Percentiles rank a stretch among this genome's conserved stretches.
Evolutionary conservation across 2,888 invertebrate genomes (phyloP).

Genomic region (Bhutanitis thaidina): DNA sequence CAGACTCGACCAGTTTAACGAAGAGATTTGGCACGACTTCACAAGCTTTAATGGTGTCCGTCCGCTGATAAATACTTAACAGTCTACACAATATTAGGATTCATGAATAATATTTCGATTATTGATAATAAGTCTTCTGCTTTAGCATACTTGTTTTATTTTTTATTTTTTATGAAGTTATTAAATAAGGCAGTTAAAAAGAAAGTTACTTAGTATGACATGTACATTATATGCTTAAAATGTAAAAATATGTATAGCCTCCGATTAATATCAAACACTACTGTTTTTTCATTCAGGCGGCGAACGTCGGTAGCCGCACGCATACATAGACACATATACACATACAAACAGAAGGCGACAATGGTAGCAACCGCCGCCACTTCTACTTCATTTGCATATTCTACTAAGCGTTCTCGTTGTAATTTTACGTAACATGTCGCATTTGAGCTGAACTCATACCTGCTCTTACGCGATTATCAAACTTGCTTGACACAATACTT

Average conservation of each 20-base stretch:
- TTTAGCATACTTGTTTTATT: no score
- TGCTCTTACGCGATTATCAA: background rate
- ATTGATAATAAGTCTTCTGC: no score
- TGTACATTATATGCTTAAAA: constrained; percentile 1
- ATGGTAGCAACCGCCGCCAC: constrained; percentile 44
- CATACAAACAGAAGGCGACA: constrained; percentile 34
- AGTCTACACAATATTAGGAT: constrained; percentile 6
- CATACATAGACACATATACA: constrained; percentile 27
- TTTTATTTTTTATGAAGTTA: no score
- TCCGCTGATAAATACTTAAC: constrained; percentile 49
- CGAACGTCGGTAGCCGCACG: constrained; percentile 30
- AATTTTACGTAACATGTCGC: constrained; percentile 44
- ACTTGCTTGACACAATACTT: no score
- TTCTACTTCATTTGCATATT: constrained; percentile 70
- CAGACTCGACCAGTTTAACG: constrained; percentile 69
- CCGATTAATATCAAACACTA: constrained; percentile 34
- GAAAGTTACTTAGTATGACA: constrained; percentile 5
- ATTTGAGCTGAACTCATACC: constrained; percentile 25
- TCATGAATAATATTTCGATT: background rate
- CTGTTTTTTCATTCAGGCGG: constrained; percentile 44
- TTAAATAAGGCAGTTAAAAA: background rate
- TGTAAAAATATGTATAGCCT: background rate
- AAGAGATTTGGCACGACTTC: constrained; percentile 75
- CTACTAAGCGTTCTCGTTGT: constrained; percentile 40
- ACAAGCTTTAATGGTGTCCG: constrained; percentile 62